Conservation (phyloP, 1,140 invertebrate species). For the Limonius californicus region DNA sequence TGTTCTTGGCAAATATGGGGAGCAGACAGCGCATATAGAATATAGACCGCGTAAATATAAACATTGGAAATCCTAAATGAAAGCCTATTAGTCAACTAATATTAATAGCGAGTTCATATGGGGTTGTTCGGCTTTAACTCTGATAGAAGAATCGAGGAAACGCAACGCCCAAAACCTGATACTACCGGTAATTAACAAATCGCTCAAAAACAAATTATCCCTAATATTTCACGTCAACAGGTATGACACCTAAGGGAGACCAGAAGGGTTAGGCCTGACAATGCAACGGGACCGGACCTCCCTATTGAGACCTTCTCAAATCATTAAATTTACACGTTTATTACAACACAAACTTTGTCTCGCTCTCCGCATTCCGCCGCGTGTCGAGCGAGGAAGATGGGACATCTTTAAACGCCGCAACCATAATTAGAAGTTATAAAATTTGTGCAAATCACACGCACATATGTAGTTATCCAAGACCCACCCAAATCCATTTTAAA, state of each 20-base stretch:
- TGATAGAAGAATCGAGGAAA: not conserved
- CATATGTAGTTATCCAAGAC: conserved; percentile 27
- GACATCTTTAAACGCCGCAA: not conserved
- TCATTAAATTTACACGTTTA: conserved; percentile 15
- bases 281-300: conserved; percentile 1
- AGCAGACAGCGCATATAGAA: not conserved
- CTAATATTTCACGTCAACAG: conserved; percentile 16
- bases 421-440: not conserved
- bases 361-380: not conserved
- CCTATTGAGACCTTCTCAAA: conserved; percentile 13
- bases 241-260: conserved; percentile 16
- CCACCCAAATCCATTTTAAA: conserved; percentile 35
- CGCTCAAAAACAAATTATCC: conserved; percentile 9
- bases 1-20: conserved; percentile 5
- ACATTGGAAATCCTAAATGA: not conserved
- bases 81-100: conserved; percentile 12
- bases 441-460: conserved; percentile 31
- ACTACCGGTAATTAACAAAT: conserved; percentile 10
- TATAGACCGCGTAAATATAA: not conserved
- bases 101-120: not conserved
- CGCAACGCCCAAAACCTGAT: not conserved
- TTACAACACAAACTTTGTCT: not conserved
- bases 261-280: conserved; percentile 16
- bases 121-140: not conserved
- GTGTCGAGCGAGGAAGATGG: not conserved